A percentile compares a stretch with the other conserved stretches of the same genome.
Evolutionary conservation across 2,888 invertebrate genomes (phyloP).

Genomic region (Zhuqinia jingwanae): DNA sequence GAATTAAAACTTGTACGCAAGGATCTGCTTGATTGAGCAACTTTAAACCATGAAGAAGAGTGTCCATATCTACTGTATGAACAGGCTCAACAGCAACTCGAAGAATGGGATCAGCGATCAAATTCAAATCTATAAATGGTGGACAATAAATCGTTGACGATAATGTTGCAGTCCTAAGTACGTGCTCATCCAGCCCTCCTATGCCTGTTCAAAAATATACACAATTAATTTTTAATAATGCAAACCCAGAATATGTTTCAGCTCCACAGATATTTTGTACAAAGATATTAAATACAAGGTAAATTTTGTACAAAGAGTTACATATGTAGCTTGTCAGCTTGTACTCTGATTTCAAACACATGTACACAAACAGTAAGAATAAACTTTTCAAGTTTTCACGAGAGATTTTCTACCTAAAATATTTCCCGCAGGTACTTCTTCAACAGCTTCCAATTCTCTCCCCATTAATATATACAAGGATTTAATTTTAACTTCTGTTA

Average conservation of each 20-base stretch:
- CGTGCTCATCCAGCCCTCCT: slow-evolving; percentile 90
- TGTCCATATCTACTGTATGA: slow-evolving; percentile 87
- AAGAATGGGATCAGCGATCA: slow-evolving; percentile 92
- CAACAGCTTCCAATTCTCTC: slow-evolving; percentile 90
- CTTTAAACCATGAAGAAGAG: slow-evolving; percentile 85
- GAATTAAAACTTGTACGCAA: slow-evolving; percentile 93
- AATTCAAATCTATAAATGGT: slow-evolving; percentile 91
- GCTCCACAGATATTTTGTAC: too few species aligned
- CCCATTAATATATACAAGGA: slow-evolving; percentile 96
- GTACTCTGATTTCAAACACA: too few species aligned
- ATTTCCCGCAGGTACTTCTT: slow-evolving; percentile 93
- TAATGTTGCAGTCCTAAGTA: slow-evolving; percentile 94
- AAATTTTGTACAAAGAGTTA: too few species aligned
- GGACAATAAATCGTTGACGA: slow-evolving; percentile 91
- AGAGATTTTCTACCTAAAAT: slow-evolving; percentile 90
- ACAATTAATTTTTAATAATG: neutral
- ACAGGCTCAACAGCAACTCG: slow-evolving; percentile 96
- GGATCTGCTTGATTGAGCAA: slow-evolving; percentile 96
- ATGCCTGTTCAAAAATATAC: slow-evolving; percentile 84
- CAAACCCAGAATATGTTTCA: too few species aligned
- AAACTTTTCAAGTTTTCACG: too few species aligned
- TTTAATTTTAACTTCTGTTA: slow-evolving; percentile 86
- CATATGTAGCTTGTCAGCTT: too few species aligned
- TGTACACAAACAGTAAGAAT: too few species aligned
- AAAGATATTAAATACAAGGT: too few species aligned